Conservation (phyloP, 1,140 invertebrate genomes). For the Sarcophaga peregrina region DNA sequence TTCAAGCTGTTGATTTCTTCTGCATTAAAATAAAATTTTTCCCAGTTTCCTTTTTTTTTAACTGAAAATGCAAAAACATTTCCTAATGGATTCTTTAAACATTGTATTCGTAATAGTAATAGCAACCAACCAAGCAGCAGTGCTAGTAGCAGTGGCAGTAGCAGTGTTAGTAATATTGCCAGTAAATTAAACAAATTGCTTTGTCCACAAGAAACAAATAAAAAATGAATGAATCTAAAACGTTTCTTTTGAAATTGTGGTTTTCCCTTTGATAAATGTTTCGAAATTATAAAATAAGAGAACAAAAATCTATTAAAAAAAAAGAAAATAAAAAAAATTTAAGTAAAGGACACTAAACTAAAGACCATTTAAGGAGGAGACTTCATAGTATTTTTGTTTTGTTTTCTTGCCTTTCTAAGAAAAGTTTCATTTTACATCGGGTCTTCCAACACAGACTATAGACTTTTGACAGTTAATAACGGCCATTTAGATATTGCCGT, state of each 20-base stretch:
- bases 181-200: conserved; percentile 39
- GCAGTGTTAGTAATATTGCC: neutral
- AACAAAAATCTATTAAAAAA: neutral
- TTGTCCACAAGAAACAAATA: conserved; percentile 34
- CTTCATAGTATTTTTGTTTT: neutral
- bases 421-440: neutral
- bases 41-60: neutral
- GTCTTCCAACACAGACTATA: no score
- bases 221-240: conserved; percentile 41
- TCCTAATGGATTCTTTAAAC: conserved; percentile 21
- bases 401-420: neutral
- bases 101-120: neutral
- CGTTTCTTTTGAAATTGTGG: conserved; percentile 37
- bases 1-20: neutral
- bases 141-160: neutral
- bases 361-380: neutral
- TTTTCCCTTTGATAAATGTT: conserved; percentile 39
- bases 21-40: neutral
- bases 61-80: neutral
- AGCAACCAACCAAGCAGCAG: no score
- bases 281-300: conserved; percentile 22
- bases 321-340: neutral
- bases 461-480: no score
- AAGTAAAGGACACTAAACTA: neutral
- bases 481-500: no score